Conservation (phyloP, 2,113 vertebrate genomes). For the Petrocephalus zakoni region DNA sequence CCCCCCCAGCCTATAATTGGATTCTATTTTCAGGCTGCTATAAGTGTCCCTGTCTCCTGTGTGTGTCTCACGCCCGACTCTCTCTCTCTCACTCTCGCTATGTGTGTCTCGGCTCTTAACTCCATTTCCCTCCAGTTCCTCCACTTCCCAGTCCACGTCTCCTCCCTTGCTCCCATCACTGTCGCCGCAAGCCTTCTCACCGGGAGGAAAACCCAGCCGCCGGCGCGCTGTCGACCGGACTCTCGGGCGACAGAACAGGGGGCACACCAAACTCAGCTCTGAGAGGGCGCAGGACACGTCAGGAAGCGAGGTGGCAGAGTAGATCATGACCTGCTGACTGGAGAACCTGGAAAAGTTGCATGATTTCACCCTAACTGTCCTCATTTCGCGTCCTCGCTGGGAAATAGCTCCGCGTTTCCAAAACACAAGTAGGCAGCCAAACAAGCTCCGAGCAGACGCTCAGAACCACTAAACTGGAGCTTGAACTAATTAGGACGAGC, state of each 20-base stretch:
- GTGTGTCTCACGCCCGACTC: conserved; percentile 65
- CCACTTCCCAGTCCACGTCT: conserved; percentile 43
- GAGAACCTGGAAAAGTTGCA: not conserved
- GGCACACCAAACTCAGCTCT: not conserved
- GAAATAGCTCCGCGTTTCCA: not conserved
- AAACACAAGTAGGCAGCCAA: not conserved
- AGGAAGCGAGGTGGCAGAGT: not conserved
- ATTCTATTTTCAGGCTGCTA: conserved; percentile 68
- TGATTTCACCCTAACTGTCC: not conserved
- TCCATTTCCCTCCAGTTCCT: conserved; percentile 30
- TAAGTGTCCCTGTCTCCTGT: conserved; percentile 67
- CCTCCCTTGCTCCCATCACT: conserved; percentile 23
- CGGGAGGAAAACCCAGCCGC: not conserved
- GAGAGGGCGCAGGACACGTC: not conserved
- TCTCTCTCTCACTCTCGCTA: conserved; percentile 72
- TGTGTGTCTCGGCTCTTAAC: conserved; percentile 43
- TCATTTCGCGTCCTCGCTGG: not conserved
- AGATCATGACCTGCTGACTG: conserved; percentile 4
- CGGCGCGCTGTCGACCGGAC: not conserved
- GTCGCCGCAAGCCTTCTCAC: not conserved
- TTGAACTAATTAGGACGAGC: conserved; percentile 13
- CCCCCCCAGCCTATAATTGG: conserved; percentile 65
- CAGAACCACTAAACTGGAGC: conserved; percentile 11
- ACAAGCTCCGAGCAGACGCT: not conserved
- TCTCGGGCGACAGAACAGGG: not conserved